Evolutionary conservation across 1,140 invertebrate genomes (phyloP).

Genomic region (Drosophila parvula): DNA sequence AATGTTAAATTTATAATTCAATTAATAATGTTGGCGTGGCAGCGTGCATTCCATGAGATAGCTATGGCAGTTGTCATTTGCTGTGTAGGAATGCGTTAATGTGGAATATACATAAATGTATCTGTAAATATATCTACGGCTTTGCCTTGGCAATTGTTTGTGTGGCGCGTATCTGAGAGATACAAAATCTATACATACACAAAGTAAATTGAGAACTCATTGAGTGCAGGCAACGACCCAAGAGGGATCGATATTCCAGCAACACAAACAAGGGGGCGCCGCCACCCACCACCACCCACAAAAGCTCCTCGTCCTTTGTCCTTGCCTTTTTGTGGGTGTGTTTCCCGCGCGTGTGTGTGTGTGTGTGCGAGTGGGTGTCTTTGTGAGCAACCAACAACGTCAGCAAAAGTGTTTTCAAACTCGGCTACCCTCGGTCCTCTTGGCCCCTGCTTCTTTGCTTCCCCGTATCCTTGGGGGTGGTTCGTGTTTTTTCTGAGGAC

Average conservation of each 20-base stretch:
- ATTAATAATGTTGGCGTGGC: constrained; percentile 77
- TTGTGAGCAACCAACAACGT: constrained; percentile 61
- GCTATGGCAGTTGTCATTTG: constrained; percentile 18
- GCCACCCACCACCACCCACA: constrained; percentile 14
- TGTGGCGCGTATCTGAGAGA: constrained; percentile 44
- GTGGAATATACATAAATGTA: neutral
- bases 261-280: constrained; percentile 39
- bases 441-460: constrained; percentile 18
- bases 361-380: constrained; percentile 23
- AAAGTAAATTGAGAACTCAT: constrained; percentile 81
- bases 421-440: constrained; percentile 53
- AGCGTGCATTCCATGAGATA: constrained; percentile 19
- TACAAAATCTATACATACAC: constrained; percentile 61
- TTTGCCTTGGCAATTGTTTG: constrained; percentile 25
- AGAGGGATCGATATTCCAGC: constrained; percentile 78
- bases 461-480: constrained; percentile 43
- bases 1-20: constrained; percentile 84
- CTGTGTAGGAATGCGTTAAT: constrained; percentile 46
- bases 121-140: neutral
- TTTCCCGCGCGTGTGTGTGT: neutral
- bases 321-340: constrained; percentile 35
- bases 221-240: constrained; percentile 80
- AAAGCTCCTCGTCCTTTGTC: constrained; percentile 1
- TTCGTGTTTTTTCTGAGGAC: constrained; percentile 37
- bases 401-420: constrained; percentile 79